Conservation (phyloP, 2,797 vertebrate species). For the Aldrovandia affinis region DNA sequence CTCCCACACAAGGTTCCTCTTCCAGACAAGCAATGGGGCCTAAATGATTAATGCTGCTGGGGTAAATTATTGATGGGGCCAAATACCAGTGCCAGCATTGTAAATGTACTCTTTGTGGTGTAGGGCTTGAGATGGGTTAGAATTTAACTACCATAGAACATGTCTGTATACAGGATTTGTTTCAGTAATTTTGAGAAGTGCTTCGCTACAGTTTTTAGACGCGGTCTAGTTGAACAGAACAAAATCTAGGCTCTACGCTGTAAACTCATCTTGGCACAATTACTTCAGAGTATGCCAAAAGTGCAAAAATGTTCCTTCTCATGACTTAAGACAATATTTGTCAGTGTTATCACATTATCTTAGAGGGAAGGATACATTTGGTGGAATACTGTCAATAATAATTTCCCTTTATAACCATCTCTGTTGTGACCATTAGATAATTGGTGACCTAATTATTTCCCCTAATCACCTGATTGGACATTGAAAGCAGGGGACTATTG, state of each 20-base stretch:
- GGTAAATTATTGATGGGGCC: constrained; percentile 49
- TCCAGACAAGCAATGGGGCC: constrained; percentile 21
- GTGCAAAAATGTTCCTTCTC: too few species aligned
- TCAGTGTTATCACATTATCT: too few species aligned
- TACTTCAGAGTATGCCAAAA: too few species aligned
- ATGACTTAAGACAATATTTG: too few species aligned
- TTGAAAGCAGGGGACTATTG: too few species aligned
- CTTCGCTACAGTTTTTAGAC: background rate
- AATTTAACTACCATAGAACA: background rate
- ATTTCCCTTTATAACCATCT: too few species aligned
- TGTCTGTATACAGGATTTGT: background rate
- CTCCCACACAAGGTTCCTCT: constrained; percentile 47
- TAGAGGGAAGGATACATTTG: too few species aligned
- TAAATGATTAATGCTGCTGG: constrained; percentile 51
- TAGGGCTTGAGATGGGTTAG: background rate
- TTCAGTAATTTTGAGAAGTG: background rate
- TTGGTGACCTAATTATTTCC: too few species aligned
- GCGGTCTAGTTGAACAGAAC: background rate
- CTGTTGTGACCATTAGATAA: too few species aligned
- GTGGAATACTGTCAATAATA: too few species aligned
- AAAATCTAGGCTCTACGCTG: background rate
- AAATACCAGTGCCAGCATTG: constrained; percentile 34
- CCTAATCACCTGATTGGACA: too few species aligned
- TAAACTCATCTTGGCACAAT: background rate
- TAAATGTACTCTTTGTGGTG: constrained; percentile 1